Evolutionary conservation across 2,797 vertebrate species (phyloP).

Genomic region (Ctenosaura bakeri): DNA sequence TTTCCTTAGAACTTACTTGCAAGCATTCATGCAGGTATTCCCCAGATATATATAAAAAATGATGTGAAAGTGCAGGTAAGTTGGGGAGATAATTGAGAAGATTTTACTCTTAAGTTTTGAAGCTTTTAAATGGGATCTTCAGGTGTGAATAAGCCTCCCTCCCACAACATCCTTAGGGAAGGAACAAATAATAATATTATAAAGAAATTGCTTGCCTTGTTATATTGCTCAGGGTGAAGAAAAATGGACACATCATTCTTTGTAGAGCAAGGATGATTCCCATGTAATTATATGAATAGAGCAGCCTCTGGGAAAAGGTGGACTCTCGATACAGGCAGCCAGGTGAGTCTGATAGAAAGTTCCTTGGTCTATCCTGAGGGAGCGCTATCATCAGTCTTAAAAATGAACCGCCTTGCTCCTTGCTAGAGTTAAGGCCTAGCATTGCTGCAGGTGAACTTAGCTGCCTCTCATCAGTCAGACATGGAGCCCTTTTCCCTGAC

Average conservation of each 20-base stretch:
- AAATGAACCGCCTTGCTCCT: constrained; percentile 12
- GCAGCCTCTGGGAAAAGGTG: not conserved
- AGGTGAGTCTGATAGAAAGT: not conserved
- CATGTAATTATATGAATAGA: constrained; percentile 10
- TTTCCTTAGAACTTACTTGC: constrained; percentile 42
- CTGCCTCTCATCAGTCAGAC: constrained; percentile 29
- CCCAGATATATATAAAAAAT: constrained; percentile 19
- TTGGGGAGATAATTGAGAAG: constrained; percentile 43
- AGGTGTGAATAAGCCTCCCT: constrained; percentile 28
- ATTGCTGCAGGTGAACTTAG: constrained; percentile 28
- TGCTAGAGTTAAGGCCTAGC: constrained; percentile 38
- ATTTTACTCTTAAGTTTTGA: constrained; percentile 9
- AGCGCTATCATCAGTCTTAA: constrained; percentile 17
- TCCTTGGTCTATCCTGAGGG: constrained; percentile 36
- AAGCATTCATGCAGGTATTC: constrained; percentile 24
- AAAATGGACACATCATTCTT: constrained; percentile 42
- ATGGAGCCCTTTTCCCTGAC: constrained; percentile 12
- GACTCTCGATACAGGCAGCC: constrained; percentile 18
- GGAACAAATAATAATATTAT: constrained; percentile 25
- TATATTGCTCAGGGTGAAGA: not conserved
- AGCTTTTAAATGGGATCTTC: constrained; percentile 31
- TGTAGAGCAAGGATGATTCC: constrained; percentile 39
- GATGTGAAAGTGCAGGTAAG: constrained; percentile 46
- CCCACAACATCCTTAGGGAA: constrained; percentile 38
- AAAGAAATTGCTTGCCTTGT: constrained; percentile 34